Percentiles rank a stretch among this genome's conserved stretches.
phyloP scores from a whole-genome alignment of 2,113 vertebrate genomes.

The Oncorhynchus mykiss region DNA sequence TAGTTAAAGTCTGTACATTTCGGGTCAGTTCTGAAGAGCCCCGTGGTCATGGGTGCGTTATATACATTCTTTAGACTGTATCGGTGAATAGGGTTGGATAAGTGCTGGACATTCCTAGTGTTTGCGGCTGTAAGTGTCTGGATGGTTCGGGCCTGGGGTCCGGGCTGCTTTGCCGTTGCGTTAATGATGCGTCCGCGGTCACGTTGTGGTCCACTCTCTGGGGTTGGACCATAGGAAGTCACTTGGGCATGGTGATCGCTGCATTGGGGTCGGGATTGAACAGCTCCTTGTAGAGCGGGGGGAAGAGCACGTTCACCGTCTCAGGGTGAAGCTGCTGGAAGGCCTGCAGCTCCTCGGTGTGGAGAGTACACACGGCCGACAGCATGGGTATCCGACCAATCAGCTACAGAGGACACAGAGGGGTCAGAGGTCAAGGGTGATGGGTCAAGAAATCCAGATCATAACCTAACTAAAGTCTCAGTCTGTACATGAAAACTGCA shows the following conservation, averaged over 20 bases:
- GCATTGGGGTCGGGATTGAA: slow-evolving; percentile 96
- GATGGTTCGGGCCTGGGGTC: slow-evolving; percentile 23
- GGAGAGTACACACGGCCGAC: slow-evolving; percentile 96
- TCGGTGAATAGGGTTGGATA: slow-evolving; percentile 96
- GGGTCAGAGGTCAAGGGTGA: slow-evolving; percentile 19
- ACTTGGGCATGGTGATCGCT: slow-evolving; percentile 89
- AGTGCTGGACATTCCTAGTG: slow-evolving; percentile 99
- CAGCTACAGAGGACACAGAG: slow-evolving; percentile 77
- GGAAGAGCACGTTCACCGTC: slow-evolving; percentile 96
- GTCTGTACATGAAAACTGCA: not conserved
- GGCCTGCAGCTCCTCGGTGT: slow-evolving; percentile 97
- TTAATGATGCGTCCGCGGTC: not conserved
- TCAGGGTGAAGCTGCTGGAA: slow-evolving; percentile 98
- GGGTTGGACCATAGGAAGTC: slow-evolving; percentile 69
- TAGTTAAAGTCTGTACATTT: slow-evolving; percentile 82
- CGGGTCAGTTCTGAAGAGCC: slow-evolving; percentile 77
- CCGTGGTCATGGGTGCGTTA: slow-evolving; percentile 80
- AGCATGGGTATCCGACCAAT: slow-evolving; percentile 97
- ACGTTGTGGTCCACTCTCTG: slow-evolving; percentile 37
- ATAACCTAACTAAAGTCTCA: not conserved
- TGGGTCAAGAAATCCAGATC: not conserved
- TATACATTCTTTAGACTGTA: slow-evolving; percentile 99
- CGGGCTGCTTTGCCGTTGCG: not conserved
- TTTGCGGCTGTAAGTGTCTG: slow-evolving; percentile 78
- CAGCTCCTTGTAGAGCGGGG: slow-evolving; percentile 98